These are phyloP conservation scores for Jaculus jaculus DNA, from an alignment of 2,113 vertebrate species.

Conservation along the genomic window DNA sequence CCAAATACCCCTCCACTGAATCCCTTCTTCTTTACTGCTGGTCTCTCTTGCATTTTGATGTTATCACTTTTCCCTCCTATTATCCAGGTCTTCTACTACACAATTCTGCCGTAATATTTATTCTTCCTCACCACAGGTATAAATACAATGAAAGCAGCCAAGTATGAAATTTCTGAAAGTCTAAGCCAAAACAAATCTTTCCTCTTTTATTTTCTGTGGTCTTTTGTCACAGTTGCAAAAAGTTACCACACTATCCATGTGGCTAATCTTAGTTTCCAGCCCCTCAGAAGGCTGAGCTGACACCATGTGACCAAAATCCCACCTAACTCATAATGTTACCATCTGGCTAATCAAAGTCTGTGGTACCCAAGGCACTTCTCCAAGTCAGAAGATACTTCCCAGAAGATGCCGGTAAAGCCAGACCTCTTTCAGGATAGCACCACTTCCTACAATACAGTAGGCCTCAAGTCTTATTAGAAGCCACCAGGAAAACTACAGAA, in stretches of 20 bases:
- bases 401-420: neutral
- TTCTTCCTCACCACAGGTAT: neutral
- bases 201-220: neutral
- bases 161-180: neutral
- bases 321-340: neutral
- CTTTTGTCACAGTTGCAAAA: neutral
- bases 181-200: neutral
- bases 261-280: neutral
- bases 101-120: neutral
- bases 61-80: too few species aligned
- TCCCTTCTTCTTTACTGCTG: too few species aligned
- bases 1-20: too few species aligned
- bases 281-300: neutral
- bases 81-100: too few species aligned
- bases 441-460: neutral
- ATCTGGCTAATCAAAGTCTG: neutral
- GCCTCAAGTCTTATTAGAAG: conserved; percentile 12
- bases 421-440: neutral
- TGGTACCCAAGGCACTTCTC: too few species aligned
- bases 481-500: neutral
- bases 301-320: neutral
- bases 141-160: neutral
- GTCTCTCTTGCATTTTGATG: too few species aligned
- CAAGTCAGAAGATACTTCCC: neutral
- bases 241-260: too few species aligned